Percentiles rank a stretch among this genome's conserved stretches.
Evolutionary conservation across 2,888 invertebrate species (phyloP).

Genomic region (Rapana venosa): DNA sequence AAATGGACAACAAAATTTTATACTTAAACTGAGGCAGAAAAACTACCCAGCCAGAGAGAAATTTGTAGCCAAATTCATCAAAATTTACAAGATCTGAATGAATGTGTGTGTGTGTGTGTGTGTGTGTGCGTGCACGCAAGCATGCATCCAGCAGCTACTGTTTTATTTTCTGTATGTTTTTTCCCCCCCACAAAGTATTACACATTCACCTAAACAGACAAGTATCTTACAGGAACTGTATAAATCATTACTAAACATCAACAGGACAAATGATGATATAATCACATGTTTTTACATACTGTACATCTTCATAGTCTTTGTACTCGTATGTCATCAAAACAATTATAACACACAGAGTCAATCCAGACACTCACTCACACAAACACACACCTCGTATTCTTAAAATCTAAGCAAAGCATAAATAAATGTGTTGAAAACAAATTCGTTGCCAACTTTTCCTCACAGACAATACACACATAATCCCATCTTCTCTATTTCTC

Average conservation of each 20-base stretch:
- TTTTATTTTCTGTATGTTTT: too few species aligned
- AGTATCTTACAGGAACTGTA: not conserved
- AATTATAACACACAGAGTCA: too few species aligned
- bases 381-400: not conserved
- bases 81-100: not conserved
- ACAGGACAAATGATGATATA: not conserved
- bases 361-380: too few species aligned
- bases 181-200: not conserved
- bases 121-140: not conserved
- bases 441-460: not conserved
- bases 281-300: slow-evolving; percentile 29
- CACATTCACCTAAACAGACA: not conserved
- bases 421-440: not conserved
- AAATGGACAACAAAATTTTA: too few species aligned
- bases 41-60: too few species aligned
- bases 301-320: slow-evolving; percentile 12
- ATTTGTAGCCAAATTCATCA: too few species aligned
- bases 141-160: too few species aligned
- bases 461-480: not conserved
- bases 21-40: too few species aligned
- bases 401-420: slow-evolving; percentile 24
- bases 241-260: not conserved
- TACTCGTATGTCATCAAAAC: not conserved
- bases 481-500: too few species aligned
- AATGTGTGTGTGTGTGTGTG: not conserved